These are phyloP conservation scores for Leptura quadrifasciata DNA, from an alignment of 2,888 invertebrate species.

Conservation along the genomic window DNA sequence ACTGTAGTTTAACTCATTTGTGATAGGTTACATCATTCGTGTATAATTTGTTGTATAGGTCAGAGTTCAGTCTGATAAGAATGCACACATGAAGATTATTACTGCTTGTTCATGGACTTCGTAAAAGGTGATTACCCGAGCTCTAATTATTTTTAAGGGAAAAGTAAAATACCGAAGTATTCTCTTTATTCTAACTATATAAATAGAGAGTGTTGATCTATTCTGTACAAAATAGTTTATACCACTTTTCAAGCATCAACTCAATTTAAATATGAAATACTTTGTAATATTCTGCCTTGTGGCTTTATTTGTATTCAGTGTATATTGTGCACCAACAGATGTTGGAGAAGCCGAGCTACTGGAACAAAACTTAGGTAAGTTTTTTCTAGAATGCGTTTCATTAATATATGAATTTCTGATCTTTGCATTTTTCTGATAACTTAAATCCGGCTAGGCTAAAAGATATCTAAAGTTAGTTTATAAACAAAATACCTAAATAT, in stretches of 20 bases:
- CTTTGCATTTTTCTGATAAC: too few relatives aligned
- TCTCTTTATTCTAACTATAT: neutral
- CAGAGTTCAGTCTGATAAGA: neutral
- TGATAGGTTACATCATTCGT: too few relatives aligned
- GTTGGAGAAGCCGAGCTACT: neutral
- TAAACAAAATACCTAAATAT: too few relatives aligned
- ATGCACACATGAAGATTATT: neutral
- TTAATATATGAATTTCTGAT: too few relatives aligned
- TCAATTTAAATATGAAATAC: neutral
- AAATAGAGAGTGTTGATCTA: neutral
- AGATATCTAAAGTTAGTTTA: too few relatives aligned
- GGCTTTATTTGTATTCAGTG: neutral
- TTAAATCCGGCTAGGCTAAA: too few relatives aligned
- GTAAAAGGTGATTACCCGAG: neutral
- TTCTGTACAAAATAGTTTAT: neutral
- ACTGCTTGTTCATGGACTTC: neutral
- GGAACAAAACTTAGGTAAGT: constrained; percentile 16
- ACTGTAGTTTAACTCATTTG: too few relatives aligned
- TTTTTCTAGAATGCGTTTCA: neutral
- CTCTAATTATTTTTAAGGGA: too few relatives aligned
- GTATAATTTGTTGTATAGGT: neutral
- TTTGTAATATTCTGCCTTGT: neutral
- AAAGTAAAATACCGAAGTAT: neutral
- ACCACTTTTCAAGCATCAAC: neutral
- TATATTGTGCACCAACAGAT: constrained; percentile 14